Percentiles rank a stretch among this genome's conserved stretches.
phyloP scores from a whole-genome alignment of 2,113 vertebrate genomes.

The Ramphastos sulfuratus region DNA sequence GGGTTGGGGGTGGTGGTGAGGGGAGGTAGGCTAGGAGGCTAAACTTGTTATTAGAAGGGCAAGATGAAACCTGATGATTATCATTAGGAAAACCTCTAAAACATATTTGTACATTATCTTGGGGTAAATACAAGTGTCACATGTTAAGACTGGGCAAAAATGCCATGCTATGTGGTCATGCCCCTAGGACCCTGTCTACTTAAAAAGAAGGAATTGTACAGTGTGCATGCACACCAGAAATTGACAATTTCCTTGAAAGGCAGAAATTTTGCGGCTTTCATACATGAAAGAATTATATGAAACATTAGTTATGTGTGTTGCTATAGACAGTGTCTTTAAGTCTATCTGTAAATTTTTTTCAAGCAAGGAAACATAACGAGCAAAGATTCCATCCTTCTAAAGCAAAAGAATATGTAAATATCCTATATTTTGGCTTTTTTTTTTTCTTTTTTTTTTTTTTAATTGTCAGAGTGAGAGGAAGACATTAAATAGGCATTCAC shows the following conservation, averaged over 20 bases:
- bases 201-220: background rate
- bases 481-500: background rate
- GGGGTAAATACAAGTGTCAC: conserved; percentile 64
- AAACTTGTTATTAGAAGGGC: conserved; percentile 62
- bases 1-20: background rate
- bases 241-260: conserved; percentile 22
- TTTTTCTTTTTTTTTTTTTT: background rate
- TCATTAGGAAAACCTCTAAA: conserved; percentile 64
- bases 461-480: background rate
- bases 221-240: background rate
- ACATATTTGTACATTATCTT: conserved; percentile 67
- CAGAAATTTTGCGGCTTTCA: background rate
- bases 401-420: background rate
- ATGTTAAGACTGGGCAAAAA: conserved; percentile 66
- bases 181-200: background rate
- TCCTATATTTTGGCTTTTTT: no score
- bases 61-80: conserved; percentile 69
- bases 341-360: background rate
- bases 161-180: background rate
- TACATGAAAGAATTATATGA: background rate
- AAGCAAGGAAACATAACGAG: background rate
- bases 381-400: background rate
- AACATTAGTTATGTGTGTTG: background rate
- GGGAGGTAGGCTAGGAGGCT: background rate
- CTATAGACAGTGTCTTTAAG: background rate